Percentiles rank a stretch among this genome's conserved stretches.
phyloP scores from a whole-genome alignment of 2,113 vertebrate genomes.

The Rostratula benghalensis region DNA sequence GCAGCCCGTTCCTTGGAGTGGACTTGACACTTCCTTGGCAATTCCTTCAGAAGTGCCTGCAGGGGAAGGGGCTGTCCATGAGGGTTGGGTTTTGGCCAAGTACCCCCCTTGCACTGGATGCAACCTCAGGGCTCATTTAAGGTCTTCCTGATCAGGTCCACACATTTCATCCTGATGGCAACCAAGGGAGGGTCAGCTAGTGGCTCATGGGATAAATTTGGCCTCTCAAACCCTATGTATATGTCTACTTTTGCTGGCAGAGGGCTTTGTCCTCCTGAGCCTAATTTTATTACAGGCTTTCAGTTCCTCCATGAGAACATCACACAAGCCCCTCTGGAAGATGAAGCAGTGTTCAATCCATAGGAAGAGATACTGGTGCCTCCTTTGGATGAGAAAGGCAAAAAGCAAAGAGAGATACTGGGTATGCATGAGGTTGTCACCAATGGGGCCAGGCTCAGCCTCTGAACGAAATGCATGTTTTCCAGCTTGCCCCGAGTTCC shows the following conservation, averaged over 20 bases:
- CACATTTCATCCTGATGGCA: background rate
- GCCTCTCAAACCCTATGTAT: background rate
- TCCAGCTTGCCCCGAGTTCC: background rate
- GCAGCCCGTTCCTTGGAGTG: background rate
- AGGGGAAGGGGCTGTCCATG: background rate
- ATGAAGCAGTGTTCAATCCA: background rate
- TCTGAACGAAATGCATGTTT: background rate
- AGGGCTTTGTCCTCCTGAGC: background rate
- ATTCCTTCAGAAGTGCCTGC: background rate
- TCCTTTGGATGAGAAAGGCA: background rate
- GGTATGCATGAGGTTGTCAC: background rate
- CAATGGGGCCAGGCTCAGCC: background rate
- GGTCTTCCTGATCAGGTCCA: background rate
- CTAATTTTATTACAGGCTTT: background rate
- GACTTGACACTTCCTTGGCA: background rate
- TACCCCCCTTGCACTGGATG: background rate
- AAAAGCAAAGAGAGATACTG: background rate
- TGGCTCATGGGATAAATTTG: background rate
- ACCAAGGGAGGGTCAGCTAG: background rate
- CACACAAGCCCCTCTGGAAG: background rate
- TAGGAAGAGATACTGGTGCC: background rate
- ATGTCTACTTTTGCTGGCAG: background rate
- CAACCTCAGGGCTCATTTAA: background rate
- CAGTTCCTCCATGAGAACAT: background rate
- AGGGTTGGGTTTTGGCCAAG: background rate